Evolutionary conservation across 1,140 invertebrate genomes (phyloP).

Genomic region (Pentalonia nigronervosa): DNA sequence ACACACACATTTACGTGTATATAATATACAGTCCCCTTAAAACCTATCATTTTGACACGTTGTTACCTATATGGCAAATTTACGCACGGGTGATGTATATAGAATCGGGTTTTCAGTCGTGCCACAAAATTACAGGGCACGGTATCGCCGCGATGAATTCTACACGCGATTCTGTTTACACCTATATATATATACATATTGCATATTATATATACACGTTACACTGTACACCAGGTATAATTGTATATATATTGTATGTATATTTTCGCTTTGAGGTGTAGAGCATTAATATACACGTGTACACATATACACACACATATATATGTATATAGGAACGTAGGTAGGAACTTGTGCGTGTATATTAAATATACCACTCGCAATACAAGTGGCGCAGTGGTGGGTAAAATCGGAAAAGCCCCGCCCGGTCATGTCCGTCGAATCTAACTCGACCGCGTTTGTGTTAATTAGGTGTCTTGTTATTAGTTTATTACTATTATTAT

Average conservation of each 20-base stretch:
- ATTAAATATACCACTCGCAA: neutral
- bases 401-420: neutral
- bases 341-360: neutral
- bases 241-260: neutral
- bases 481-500: neutral
- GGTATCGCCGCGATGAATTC: constrained; percentile 21
- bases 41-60: constrained; percentile 57
- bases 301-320: neutral
- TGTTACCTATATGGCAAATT: constrained; percentile 47
- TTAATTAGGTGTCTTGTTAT: neutral
- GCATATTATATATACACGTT: too few relatives aligned
- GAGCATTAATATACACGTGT: neutral
- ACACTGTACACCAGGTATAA: neutral
- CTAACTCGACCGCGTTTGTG: neutral
- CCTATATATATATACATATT: neutral
- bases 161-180: constrained; percentile 39
- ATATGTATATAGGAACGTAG: neutral
- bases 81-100: neutral
- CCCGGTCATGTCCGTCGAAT: neutral
- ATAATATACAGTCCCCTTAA: neutral
- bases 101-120: constrained; percentile 33
- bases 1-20: neutral
- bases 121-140: constrained; percentile 49
- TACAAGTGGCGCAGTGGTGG: neutral
- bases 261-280: neutral